These are phyloP conservation scores for Neuroscelio doddi DNA, from an alignment of 2,888 invertebrate species.

Conservation along the genomic window DNA sequence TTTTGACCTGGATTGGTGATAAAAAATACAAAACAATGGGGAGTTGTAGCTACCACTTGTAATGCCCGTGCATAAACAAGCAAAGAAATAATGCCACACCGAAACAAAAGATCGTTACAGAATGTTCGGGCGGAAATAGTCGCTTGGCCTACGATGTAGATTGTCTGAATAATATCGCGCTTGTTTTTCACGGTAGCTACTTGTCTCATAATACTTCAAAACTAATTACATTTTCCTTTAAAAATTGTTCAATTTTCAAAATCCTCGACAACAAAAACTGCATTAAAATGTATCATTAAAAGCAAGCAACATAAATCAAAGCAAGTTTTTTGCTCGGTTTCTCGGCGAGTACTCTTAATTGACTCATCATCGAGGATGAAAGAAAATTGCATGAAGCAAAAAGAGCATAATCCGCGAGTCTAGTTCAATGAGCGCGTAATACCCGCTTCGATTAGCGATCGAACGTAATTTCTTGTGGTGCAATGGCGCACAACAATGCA, in stretches of 20 bases:
- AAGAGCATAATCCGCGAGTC: slow-evolving; percentile 25
- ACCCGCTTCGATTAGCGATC: slow-evolving; percentile 36
- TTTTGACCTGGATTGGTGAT: slow-evolving; percentile 23
- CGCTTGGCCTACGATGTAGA: slow-evolving; percentile 33
- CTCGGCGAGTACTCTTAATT: slow-evolving; percentile 32
- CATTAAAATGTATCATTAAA: too few relatives aligned
- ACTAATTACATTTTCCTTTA: too few relatives aligned
- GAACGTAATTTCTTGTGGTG: slow-evolving; percentile 21
- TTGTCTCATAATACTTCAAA: too few relatives aligned
- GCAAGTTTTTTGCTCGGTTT: slow-evolving; percentile 27
- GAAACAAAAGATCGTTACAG: slow-evolving; percentile 44
- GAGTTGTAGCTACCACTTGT: slow-evolving; percentile 34
- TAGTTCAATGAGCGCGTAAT: slow-evolving; percentile 36
- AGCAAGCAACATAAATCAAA: slow-evolving; percentile 25
- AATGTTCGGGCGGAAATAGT: slow-evolving; percentile 34
- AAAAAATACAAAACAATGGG: slow-evolving; percentile 32
- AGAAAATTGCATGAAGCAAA: slow-evolving; percentile 11
- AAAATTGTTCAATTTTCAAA: too few relatives aligned
- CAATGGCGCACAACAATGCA: slow-evolving; percentile 37
- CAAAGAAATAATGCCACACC: slow-evolving; percentile 32
- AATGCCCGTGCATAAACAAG: slow-evolving; percentile 40
- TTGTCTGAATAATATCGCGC: slow-evolving; percentile 29
- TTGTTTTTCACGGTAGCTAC: slow-evolving; percentile 21
- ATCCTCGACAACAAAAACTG: too few relatives aligned
- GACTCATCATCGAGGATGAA: slow-evolving; percentile 29